Base-by-base conservation (phyloP, 1,140 invertebrate species). In the Pemphigus obesinymphae region DNA sequence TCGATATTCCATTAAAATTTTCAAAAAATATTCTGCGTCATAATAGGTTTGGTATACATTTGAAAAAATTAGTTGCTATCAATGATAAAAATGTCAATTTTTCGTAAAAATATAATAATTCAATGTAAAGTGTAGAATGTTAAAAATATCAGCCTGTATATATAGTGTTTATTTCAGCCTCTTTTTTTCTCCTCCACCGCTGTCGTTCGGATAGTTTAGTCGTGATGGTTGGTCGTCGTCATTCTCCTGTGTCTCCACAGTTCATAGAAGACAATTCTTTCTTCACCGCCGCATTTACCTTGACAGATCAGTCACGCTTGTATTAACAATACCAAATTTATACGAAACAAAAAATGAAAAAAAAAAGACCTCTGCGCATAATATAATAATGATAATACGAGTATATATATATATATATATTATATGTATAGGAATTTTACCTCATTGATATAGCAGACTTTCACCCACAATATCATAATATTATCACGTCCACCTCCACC, bases 261-360 rank as follows among this genome's bases (percentile, higher is more conserved):
- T 40, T 31, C 53, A 80, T 11, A 80, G 31, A 61, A 31, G 26
- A 50, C 26, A 80, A 61, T 80, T 26, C 55, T 61, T 80, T 43
- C 34, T 45, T 80, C 7, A 37, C 55, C 17, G 29, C 55, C 37
- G 15, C 31, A 11, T 80, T 20, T 80, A 37, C 73, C 50, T 80
- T 61, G 76, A 80, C 55, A 20, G 76, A 80, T 80, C 45, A 80
- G 76, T 80, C 76, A 80, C 76, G 76, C 76, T 17, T 20, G 55
- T 43, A 63, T 80, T 45, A 31, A 80, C 76, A 80, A 80, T 80
- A 80, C 76, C 58, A 17, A 80, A 61, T 80, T 80, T 45, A 80
- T 58, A 45, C 55, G 23, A 80, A 63, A 80, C 53, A 45, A 80
- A 80, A 72, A 31, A 55, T 26, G 1, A 55, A 26, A 26, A 26